Percentiles rank a stretch among this genome's conserved stretches.
phyloP scores from a whole-genome alignment of 1,140 invertebrate genomes.

The Brachionus angularis region DNA sequence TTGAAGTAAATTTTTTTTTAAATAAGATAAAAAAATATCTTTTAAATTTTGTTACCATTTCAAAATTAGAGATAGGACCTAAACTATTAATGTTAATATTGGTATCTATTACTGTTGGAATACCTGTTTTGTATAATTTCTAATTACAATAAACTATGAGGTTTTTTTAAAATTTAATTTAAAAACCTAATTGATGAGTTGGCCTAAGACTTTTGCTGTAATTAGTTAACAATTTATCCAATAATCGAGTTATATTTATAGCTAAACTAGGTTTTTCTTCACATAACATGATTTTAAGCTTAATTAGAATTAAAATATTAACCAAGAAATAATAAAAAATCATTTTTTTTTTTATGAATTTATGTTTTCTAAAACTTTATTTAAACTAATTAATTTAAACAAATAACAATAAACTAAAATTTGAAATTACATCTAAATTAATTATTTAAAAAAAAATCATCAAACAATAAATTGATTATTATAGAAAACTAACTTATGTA shows the following conservation, averaged over 20 bases:
- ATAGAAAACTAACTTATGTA: too few relatives aligned
- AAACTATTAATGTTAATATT: conserved; percentile 88
- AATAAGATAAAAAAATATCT: background rate
- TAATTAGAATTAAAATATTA: background rate
- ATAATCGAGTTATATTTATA: conserved; percentile 19
- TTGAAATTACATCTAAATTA: too few relatives aligned
- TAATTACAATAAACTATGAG: too few relatives aligned
- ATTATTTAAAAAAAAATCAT: too few relatives aligned
- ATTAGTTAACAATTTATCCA: conserved; percentile 40
- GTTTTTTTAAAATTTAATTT: background rate
- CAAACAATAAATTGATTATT: too few relatives aligned
- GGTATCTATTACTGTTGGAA: conserved; percentile 75
- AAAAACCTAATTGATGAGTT: conserved; percentile 22
- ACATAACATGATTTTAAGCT: background rate
- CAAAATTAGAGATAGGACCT: conserved; percentile 88
- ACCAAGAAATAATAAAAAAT: background rate
- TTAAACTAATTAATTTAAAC: too few relatives aligned
- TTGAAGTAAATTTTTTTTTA: conserved; percentile 22
- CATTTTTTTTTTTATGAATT: too few relatives aligned
- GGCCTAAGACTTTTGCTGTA: conserved; percentile 36
- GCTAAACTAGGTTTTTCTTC: background rate
- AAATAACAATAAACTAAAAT: too few relatives aligned
- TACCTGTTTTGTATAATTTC: too few relatives aligned
- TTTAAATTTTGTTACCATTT: conserved; percentile 67
- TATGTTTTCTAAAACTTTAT: too few relatives aligned